A percentile compares a stretch with the other conserved stretches of the same genome.
phyloP scores from a whole-genome alignment of 2,113 vertebrate genomes.

The Sphaerodactylus townsendi region DNA sequence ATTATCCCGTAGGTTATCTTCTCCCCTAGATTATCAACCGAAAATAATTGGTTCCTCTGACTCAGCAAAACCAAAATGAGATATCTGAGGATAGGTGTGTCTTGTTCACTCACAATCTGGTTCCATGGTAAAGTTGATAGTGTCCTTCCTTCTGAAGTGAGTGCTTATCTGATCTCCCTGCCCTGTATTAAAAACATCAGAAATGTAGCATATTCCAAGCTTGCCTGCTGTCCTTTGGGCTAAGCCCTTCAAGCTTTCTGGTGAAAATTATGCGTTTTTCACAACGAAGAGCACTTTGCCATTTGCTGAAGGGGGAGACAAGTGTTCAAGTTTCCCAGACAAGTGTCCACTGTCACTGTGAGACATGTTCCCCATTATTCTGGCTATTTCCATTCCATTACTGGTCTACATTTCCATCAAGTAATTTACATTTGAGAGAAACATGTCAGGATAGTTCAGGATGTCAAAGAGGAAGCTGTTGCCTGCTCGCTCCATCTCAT shows the following conservation, averaged over 20 bases:
- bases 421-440: conserved; percentile 10
- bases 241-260: conserved; percentile 4
- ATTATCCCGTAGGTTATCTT: no score
- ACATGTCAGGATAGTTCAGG: neutral
- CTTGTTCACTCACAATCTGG: no score
- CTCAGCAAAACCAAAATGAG: neutral
- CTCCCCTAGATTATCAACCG: neutral
- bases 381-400: conserved; percentile 26
- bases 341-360: neutral
- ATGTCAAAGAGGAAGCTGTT: neutral
- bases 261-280: conserved; percentile 21
- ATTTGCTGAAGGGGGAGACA: neutral
- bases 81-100: neutral
- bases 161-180: neutral
- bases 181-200: neutral
- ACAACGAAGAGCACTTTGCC: conserved; percentile 9
- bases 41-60: neutral
- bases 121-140: neutral
- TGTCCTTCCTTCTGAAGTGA: no score
- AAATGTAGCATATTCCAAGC: neutral
- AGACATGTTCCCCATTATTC: conserved; percentile 11
- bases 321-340: no score
- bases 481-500: neutral
- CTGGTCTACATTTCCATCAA: conserved; percentile 1
- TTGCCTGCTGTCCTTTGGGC: neutral